These are phyloP conservation scores for Pharmacophagus antenor DNA, from an alignment of 2,888 invertebrate species.

Conservation along the genomic window DNA sequence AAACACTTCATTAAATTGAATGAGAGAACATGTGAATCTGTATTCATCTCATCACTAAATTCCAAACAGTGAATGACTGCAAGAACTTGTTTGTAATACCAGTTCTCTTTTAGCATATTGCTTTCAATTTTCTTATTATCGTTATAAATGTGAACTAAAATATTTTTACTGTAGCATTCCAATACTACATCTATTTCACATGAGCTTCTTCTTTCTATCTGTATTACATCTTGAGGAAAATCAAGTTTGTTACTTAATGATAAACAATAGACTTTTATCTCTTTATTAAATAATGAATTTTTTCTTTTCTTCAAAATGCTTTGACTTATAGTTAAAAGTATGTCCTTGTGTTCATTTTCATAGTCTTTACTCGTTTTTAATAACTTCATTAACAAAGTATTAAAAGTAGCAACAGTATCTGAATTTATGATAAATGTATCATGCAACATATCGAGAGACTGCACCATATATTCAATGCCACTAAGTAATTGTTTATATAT, in stretches of 20 bases:
- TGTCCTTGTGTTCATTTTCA: conserved; percentile 40
- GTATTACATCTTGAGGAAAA: conserved; percentile 48
- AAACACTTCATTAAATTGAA: conserved; percentile 54
- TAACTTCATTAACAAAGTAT: conserved; percentile 45
- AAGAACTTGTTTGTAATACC: conserved; percentile 53
- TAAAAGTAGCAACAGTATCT: conserved; percentile 48
- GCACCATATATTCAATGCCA: conserved; percentile 52
- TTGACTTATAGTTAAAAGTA: conserved; percentile 49
- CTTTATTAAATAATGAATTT: conserved; percentile 49
- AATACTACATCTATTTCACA: conserved; percentile 53
- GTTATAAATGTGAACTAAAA: conserved; percentile 43
- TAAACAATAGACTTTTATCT: conserved; percentile 55
- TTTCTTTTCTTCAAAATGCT: conserved; percentile 47
- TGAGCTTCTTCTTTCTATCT: conserved; percentile 50
- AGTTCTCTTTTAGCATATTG: conserved; percentile 46
- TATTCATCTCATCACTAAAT: conserved; percentile 46
- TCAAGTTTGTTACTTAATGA: conserved; percentile 48
- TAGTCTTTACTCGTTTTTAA: conserved; percentile 42
- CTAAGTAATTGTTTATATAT: conserved; percentile 48
- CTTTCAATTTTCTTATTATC: conserved; percentile 26
- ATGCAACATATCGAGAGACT: conserved; percentile 51
- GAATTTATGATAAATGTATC: conserved; percentile 56
- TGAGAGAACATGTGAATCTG: conserved; percentile 50
- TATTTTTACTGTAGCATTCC: conserved; percentile 49
- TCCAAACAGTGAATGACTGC: conserved; percentile 50